A percentile compares a stretch with the other conserved stretches of the same genome.
phyloP scores from a whole-genome alignment of 1,140 invertebrate species.

The Tribolium madens region DNA sequence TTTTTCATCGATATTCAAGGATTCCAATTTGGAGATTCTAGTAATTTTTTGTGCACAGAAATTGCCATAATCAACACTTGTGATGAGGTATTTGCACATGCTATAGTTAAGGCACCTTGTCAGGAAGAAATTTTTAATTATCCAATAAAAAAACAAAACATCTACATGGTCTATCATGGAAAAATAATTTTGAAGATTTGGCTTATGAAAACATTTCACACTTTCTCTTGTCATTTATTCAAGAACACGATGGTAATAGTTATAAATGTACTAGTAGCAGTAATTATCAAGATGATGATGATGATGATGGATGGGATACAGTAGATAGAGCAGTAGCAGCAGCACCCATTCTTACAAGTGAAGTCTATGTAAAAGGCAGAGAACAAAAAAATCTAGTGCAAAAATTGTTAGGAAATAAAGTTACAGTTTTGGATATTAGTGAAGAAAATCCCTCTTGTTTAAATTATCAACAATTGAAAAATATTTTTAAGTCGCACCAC shows the following conservation, averaged over 20 bases:
- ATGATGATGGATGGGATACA: no score
- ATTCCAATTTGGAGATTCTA: background rate
- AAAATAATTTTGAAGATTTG: background rate
- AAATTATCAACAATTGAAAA: background rate
- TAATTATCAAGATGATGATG: no score
- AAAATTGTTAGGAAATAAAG: no score
- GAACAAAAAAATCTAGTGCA: no score
- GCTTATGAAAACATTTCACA: background rate
- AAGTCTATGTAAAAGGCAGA: no score
- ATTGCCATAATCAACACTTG: background rate
- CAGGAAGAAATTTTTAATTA: background rate
- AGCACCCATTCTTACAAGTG: no score
- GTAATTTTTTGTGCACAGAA: background rate
- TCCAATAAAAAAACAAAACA: background rate
- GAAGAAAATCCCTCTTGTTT: background rate
- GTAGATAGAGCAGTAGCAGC: no score
- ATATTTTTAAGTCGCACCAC: background rate
- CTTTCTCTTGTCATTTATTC: background rate
- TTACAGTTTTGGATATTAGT: no score
- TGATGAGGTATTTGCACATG: background rate
- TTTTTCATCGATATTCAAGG: slow-evolving; percentile 1
- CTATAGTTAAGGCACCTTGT: background rate
- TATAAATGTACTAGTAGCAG: background rate
- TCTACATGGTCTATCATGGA: background rate
- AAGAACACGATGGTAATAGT: background rate